Conservation (phyloP, 2,888 invertebrate species). For the Isotomurus palustris region DNA sequence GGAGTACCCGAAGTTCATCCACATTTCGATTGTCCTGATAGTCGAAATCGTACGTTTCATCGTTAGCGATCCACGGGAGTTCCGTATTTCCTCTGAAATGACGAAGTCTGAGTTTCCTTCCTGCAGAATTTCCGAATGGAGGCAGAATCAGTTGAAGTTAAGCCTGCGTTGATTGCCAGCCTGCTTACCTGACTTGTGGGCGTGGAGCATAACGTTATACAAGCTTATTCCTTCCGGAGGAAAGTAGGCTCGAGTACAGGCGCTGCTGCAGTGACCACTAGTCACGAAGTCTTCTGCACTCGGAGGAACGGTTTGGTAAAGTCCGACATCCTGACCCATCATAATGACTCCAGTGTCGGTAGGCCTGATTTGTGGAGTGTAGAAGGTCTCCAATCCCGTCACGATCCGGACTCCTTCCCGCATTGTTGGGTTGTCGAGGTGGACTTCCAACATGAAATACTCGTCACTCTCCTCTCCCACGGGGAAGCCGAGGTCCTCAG, state of each 20-base stretch:
- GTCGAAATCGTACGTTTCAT: constrained; percentile 7
- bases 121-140: not conserved
- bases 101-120: constrained; percentile 4
- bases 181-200: constrained; percentile 2
- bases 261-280: not conserved
- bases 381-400: constrained; percentile 36
- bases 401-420: constrained; percentile 27
- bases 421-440: constrained; percentile 68
- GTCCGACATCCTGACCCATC: constrained; percentile 63
- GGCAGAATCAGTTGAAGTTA: not conserved
- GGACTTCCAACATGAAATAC: constrained; percentile 85
- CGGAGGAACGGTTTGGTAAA: constrained; percentile 61
- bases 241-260: constrained; percentile 48
- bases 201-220: not conserved
- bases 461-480: constrained; percentile 62
- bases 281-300: not conserved
- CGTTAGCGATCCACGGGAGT: constrained; percentile 11
- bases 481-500: constrained; percentile 73
- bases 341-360: constrained; percentile 78
- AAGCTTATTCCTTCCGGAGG: not conserved
- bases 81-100: constrained; percentile 7
- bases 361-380: constrained; percentile 51
- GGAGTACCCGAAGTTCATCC: not conserved
- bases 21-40: not conserved
- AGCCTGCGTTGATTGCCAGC: too few species aligned